phyloP scores from a whole-genome alignment of 2,888 invertebrate species.

The Malachius bipustulatus region DNA sequence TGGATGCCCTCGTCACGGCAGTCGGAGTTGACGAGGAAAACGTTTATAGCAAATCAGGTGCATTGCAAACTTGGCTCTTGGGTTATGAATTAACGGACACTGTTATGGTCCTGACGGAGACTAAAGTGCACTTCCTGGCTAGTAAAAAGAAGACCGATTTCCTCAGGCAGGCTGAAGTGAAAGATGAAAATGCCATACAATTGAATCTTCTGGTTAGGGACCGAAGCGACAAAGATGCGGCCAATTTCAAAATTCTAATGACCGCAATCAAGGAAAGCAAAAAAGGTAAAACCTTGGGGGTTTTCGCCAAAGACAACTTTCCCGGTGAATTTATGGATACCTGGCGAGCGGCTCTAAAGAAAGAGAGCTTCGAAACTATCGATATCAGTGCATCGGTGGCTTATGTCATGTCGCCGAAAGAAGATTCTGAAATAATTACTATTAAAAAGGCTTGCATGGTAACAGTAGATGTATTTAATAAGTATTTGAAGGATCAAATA shows the following conservation, averaged over 20 bases:
- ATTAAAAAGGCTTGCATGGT: slow-evolving; percentile 88
- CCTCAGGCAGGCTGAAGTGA: slow-evolving; percentile 77
- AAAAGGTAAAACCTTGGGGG: slow-evolving; percentile 77
- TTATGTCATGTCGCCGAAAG: slow-evolving; percentile 85
- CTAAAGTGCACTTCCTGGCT: slow-evolving; percentile 78
- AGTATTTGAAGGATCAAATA: slow-evolving; percentile 93
- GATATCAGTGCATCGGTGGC: slow-evolving; percentile 81
- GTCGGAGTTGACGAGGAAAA: slow-evolving; percentile 93
- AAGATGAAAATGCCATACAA: slow-evolving; percentile 69
- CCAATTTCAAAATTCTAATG: slow-evolving; percentile 66
- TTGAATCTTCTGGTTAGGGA: slow-evolving; percentile 82
- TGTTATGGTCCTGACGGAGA: slow-evolving; percentile 79
- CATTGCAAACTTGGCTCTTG: slow-evolving; percentile 94
- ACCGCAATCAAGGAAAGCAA: slow-evolving; percentile 77
- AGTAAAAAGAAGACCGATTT: slow-evolving; percentile 98
- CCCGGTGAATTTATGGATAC: slow-evolving; percentile 86
- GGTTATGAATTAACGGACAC: slow-evolving; percentile 96
- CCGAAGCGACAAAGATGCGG: slow-evolving; percentile 85
- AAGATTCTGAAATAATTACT: slow-evolving; percentile 79
- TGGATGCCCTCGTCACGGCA: slow-evolving; percentile 82
- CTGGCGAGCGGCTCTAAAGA: slow-evolving; percentile 72
- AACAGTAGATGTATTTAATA: slow-evolving; percentile 89
- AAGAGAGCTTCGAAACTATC: slow-evolving; percentile 68
- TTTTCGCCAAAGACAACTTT: slow-evolving; percentile 88
- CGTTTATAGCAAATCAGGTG: slow-evolving; percentile 92